Base-by-base conservation (phyloP, 1,140 invertebrate genomes). In the Drosophila repleta region DNA sequence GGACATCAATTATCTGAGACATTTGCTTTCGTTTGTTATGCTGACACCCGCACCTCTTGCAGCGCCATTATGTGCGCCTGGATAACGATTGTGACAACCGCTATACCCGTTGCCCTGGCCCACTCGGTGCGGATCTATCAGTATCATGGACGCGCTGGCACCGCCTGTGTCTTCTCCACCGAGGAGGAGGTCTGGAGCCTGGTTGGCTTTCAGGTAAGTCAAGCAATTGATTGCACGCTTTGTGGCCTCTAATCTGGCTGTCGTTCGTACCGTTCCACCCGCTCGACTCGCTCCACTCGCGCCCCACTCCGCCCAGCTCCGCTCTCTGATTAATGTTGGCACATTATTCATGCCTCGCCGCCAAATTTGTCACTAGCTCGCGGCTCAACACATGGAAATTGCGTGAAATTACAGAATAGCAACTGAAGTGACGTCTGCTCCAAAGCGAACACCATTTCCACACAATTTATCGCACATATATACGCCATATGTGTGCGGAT, bases 51-150 rank as follows among this genome's bases (percentile, higher is more conserved):
- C 29, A 29, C 26, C 24, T 3, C 4, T 3, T 24, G 24, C 4
- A 95, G 41, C 39, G 96, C 97, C 21, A 97, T 98, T 68, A 93
- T 93, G 18, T 93, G 96, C 68, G 94, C 95, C 17, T 99, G 97
- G 98, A 93, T 95, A 10, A 93, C 97, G 26, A 96, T 98, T 24
- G 92, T 97, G 6, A 94, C 94, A 21, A 94, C 94, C 18, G 96
- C 96, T 4, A 94, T 95, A 18, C 97, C 97, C 4, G 95, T 96
- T 0, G 94, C 96, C 15, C 92, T 96, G 29, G 95, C 96, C 65
- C 97, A 97, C 87, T 96, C 96, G n/a, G 95, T 96, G 83, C 93
- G 95, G 53, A 94, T 93, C 56, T 95, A 95, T 79, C 93, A 92
- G 48, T 94, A 94, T 74, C 93, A 93, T 64, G 92, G 94, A 52